Conservation (phyloP, 2,797 vertebrate species). For the Tamandua tetradactyla region DNA sequence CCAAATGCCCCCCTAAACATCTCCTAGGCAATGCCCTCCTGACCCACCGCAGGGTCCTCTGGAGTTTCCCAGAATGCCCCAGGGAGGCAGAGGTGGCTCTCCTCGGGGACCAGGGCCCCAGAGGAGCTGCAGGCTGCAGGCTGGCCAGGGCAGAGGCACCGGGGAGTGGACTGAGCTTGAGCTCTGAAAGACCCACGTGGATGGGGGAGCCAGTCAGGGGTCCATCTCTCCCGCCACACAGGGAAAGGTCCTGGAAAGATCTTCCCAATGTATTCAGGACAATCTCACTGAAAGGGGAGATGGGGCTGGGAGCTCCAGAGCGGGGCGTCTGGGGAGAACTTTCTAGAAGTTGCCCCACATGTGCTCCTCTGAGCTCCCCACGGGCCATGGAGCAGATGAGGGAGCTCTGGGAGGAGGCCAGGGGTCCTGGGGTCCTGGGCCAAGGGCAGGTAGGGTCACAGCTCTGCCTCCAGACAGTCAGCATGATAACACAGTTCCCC, state of each 20-base stretch:
- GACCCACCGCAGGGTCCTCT: neutral
- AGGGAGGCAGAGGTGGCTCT: neutral
- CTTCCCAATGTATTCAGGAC: accelerated
- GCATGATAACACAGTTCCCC: neutral
- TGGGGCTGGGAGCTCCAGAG: neutral
- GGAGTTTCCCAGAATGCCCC: neutral
- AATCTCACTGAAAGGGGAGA: neutral
- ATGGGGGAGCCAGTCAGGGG: neutral
- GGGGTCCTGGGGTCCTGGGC: neutral
- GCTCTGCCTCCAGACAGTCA: neutral
- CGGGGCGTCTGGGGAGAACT: neutral
- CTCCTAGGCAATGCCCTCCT: neutral
- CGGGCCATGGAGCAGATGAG: neutral
- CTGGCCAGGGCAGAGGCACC: neutral
- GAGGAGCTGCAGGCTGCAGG: neutral
- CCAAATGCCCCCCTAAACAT: neutral
- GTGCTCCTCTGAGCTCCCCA: neutral
- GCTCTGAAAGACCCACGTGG: neutral
- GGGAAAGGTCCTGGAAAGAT: neutral
- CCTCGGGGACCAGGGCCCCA: neutral
- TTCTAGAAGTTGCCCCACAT: slow-evolving; percentile 45
- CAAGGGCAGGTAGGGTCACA: neutral
- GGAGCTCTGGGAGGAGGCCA: neutral
- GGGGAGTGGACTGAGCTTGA: too few relatives aligned
- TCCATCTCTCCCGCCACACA: neutral